A percentile compares a stretch with the other conserved stretches of the same genome.
Evolutionary conservation across 64 coral and sea anemone genomes (phyloP).

Genomic region (Cladopsammia gracilis): DNA sequence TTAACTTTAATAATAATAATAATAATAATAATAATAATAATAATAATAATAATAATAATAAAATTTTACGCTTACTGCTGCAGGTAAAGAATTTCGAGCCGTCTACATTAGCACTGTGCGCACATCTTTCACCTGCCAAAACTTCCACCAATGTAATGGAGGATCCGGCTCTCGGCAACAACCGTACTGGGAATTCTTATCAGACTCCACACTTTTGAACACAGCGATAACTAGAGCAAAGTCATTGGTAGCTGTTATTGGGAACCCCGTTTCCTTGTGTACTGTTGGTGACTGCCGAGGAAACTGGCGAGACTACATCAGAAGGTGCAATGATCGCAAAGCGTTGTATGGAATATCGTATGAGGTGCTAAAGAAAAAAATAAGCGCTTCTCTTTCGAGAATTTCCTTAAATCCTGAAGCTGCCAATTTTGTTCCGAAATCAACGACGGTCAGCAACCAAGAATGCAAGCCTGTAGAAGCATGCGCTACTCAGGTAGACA

Average conservation of each 20-base stretch:
- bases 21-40: too few relatives aligned
- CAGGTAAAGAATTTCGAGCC: slow-evolving; percentile 61
- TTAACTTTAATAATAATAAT: too few relatives aligned
- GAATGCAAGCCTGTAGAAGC: neutral
- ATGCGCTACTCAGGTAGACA: too few relatives aligned
- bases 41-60: too few relatives aligned
- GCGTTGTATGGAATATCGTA: slow-evolving; percentile 38
- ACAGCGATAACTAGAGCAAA: slow-evolving; percentile 82
- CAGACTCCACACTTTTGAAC: slow-evolving; percentile 79
- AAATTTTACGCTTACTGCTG: neutral
- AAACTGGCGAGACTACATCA: slow-evolving; percentile 81
- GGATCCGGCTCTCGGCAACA: neutral
- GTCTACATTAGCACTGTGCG: slow-evolving; percentile 73
- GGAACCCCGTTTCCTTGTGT: slow-evolving; percentile 75
- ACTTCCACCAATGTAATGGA: too few relatives aligned
- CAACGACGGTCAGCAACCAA: neutral
- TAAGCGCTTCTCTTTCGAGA: neutral
- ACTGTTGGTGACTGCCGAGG: slow-evolving; percentile 65
- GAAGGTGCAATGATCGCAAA: slow-evolving; percentile 33
- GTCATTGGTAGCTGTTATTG: slow-evolving; percentile 77
- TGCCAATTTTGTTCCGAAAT: neutral
- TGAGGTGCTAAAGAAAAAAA: neutral
- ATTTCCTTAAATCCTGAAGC: slow-evolving; percentile 52
- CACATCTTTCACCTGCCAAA: slow-evolving; percentile 23
- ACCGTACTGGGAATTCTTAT: slow-evolving; percentile 69